Conservation (phyloP, 2,797 vertebrate species). For the Falco peregrinus region DNA sequence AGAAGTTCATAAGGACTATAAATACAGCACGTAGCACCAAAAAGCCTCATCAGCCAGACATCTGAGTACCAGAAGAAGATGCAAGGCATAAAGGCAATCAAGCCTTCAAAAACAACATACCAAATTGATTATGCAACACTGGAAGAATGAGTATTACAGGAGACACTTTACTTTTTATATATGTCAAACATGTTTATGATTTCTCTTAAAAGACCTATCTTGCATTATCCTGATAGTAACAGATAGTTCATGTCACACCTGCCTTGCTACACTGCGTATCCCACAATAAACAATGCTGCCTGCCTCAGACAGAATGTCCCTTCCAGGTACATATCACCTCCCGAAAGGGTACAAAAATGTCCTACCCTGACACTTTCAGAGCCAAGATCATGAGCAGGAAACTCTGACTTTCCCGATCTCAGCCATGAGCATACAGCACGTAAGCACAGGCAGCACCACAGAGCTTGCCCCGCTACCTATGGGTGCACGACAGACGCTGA, state of each 20-base stretch:
- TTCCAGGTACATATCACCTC: not conserved
- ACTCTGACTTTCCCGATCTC: not conserved
- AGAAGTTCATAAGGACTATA: constrained; percentile 24
- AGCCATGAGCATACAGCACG: not conserved
- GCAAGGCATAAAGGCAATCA: not conserved
- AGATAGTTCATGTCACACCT: not conserved
- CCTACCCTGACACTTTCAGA: not conserved
- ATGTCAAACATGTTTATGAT: constrained; percentile 5
- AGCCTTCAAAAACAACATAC: not conserved
- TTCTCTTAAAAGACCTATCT: not conserved
- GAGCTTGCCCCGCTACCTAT: fast-evolving
- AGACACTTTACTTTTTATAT: not conserved
- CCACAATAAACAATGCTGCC: not conserved
- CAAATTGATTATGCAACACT: constrained; percentile 31
- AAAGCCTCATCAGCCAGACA: constrained; percentile 37
- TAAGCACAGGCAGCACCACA: fast-evolving
- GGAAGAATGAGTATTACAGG: not conserved
- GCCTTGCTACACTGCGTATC: not conserved
- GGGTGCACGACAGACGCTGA: not conserved
- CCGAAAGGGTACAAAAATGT: not conserved
- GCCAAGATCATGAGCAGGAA: not conserved
- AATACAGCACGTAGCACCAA: constrained; percentile 12
- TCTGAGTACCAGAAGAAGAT: constrained; percentile 19
- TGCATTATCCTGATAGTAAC: not conserved
- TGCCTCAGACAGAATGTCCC: not conserved